Evolutionary conservation across 2,888 invertebrate genomes (phyloP).

Genomic region (Drosophila putrida): DNA sequence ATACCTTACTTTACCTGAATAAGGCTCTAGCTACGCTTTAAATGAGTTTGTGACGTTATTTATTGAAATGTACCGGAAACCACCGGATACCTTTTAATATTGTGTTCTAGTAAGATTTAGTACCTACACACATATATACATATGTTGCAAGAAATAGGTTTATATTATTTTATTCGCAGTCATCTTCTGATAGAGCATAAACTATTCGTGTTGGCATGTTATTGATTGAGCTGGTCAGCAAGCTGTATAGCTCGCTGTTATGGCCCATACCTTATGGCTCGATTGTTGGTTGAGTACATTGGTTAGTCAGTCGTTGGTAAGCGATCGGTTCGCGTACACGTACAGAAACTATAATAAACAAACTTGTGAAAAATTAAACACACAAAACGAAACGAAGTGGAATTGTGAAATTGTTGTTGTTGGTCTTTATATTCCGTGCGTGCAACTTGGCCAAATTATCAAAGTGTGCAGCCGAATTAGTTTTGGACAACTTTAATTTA

Average conservation of each 20-base stretch:
- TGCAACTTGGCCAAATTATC: constrained; percentile 5
- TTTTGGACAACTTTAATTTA: constrained; percentile 2
- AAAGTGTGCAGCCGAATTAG: constrained; percentile 4
- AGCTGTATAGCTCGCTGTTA: constrained; percentile 17
- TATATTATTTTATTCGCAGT: too few species aligned
- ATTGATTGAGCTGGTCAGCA: constrained; percentile 23
- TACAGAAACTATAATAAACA: constrained; percentile 64
- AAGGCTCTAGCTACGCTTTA: background rate
- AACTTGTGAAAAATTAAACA: constrained; percentile 43
- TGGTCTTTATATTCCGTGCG: constrained; percentile 38
- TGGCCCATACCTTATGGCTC: constrained; percentile 28
- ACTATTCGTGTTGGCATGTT: constrained; percentile 23
- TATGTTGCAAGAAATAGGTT: too few species aligned
- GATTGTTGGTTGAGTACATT: constrained; percentile 21
- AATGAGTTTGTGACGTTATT: background rate
- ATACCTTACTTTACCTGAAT: constrained; percentile 20
- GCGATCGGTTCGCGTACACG: constrained; percentile 73
- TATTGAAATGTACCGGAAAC: background rate
- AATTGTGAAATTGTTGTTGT: constrained; percentile 35
- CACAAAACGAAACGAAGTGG: constrained; percentile 12
- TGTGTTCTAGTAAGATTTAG: too few species aligned
- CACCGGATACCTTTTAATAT: too few species aligned
- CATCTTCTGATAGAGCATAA: too few species aligned
- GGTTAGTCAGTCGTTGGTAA: constrained; percentile 71
- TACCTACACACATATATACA: too few species aligned